Evolutionary conservation across 2,113 vertebrate species (phyloP).

Genomic region (Atlantisia rogersi): DNA sequence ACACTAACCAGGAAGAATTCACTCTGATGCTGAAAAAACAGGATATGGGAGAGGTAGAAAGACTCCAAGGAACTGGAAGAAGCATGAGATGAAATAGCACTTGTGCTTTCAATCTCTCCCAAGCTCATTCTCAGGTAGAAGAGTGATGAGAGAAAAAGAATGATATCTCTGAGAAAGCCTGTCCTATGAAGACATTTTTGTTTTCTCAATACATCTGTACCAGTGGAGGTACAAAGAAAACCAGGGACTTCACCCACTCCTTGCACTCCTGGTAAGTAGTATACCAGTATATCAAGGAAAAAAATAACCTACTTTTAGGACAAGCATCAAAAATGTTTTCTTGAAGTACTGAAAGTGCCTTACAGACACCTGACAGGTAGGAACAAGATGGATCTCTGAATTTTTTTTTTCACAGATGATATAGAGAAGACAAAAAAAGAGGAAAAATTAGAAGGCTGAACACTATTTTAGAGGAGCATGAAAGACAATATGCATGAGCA

Average conservation of each 20-base stretch:
- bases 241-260: background rate
- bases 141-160: background rate
- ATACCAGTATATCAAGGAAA: background rate
- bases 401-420: background rate
- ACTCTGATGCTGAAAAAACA: background rate
- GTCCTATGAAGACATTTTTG: background rate
- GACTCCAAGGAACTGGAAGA: background rate
- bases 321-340: background rate
- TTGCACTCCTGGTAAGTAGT: rapidly evolving
- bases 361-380: background rate
- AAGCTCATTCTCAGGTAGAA: background rate
- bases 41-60: background rate
- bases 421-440: background rate
- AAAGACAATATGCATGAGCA: background rate
- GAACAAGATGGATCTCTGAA: background rate
- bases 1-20: background rate
- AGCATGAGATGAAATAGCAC: background rate
- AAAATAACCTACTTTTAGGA: background rate
- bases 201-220: background rate
- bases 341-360: background rate
- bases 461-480: background rate
- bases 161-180: background rate
- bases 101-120: background rate
- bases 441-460: background rate
- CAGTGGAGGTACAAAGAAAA: background rate